Percentiles rank a stretch among this genome's conserved stretches.
phyloP scores from a whole-genome alignment of 2,113 vertebrate species.

The Baryphthengus martii region DNA sequence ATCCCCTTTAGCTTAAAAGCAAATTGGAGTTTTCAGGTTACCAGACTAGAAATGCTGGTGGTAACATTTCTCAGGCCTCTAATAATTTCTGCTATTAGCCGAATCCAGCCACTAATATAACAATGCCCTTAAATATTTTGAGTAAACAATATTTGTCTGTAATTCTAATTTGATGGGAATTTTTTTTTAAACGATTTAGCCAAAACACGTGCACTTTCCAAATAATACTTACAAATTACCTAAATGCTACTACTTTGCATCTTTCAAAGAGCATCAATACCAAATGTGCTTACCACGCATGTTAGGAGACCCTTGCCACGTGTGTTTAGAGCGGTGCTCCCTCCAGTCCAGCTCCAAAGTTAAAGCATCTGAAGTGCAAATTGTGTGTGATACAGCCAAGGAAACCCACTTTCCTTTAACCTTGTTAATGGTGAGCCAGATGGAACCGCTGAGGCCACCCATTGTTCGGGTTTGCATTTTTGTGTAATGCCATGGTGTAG shows the following conservation, averaged over 20 bases:
- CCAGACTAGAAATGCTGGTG: not conserved
- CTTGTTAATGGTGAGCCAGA: conserved; percentile 64
- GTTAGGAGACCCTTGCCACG: not conserved
- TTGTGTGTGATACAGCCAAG: conserved; percentile 48
- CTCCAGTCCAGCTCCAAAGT: not conserved
- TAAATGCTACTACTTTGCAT: not conserved
- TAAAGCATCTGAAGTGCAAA: conserved; percentile 62
- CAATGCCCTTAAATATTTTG: not conserved
- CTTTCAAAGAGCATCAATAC: not conserved
- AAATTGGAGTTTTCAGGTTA: not conserved
- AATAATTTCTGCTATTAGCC: not conserved
- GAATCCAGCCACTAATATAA: not conserved
- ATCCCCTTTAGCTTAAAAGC: not conserved
- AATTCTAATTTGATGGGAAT: not conserved
- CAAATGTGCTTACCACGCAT: not conserved
- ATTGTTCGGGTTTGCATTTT: conserved; percentile 67
- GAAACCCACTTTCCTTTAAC: conserved; percentile 67
- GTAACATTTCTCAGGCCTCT: not conserved
- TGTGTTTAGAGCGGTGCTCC: not conserved
- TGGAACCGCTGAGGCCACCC: conserved; percentile 61
- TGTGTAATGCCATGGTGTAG: conserved; percentile 66
- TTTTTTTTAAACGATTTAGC: not conserved
- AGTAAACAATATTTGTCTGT: not conserved
- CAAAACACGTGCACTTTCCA: not conserved
- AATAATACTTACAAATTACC: not conserved